These are phyloP conservation scores for Gasterosteus nipponicus DNA, from an alignment of 2,113 vertebrate species.

Conservation along the genomic window DNA sequence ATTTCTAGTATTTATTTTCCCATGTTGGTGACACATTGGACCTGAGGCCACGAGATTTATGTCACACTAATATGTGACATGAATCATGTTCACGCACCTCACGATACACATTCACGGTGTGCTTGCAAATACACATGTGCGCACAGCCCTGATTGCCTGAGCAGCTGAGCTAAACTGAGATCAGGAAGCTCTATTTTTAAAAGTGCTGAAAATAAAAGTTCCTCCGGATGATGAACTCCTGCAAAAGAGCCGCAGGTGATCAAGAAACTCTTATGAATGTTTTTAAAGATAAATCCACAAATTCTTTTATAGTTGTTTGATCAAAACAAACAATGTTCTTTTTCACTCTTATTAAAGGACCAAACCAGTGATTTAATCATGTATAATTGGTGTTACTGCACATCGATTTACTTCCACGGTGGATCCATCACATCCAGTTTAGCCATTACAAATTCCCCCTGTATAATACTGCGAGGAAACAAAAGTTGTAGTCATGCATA, in stretches of 20 bases:
- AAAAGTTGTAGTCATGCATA: background rate
- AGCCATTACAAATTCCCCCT: background rate
- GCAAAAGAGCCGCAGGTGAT: constrained; percentile 64
- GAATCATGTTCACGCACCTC: constrained; percentile 49
- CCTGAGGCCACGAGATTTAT: constrained; percentile 62
- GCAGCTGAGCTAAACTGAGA: constrained; percentile 75
- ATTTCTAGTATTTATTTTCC: constrained; percentile 66
- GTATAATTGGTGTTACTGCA: background rate
- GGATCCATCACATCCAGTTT: background rate
- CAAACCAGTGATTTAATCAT: background rate
- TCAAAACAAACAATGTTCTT: background rate
- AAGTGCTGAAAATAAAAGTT: constrained; percentile 49
- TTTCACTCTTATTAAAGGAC: background rate
- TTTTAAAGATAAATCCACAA: background rate
- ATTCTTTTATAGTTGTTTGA: background rate
- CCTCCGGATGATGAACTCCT: constrained; percentile 48
- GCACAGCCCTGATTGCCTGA: constrained; percentile 73
- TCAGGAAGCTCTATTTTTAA: constrained; percentile 75
- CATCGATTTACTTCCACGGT: background rate
- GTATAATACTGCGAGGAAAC: background rate
- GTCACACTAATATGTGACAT: constrained; percentile 66
- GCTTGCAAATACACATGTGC: constrained; percentile 63
- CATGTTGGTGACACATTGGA: constrained; percentile 57
- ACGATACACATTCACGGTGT: constrained; percentile 38
- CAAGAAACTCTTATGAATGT: constrained; percentile 46